phyloP scores from a whole-genome alignment of 2,113 vertebrate species.

The Chascanopsetta lugubris region DNA sequence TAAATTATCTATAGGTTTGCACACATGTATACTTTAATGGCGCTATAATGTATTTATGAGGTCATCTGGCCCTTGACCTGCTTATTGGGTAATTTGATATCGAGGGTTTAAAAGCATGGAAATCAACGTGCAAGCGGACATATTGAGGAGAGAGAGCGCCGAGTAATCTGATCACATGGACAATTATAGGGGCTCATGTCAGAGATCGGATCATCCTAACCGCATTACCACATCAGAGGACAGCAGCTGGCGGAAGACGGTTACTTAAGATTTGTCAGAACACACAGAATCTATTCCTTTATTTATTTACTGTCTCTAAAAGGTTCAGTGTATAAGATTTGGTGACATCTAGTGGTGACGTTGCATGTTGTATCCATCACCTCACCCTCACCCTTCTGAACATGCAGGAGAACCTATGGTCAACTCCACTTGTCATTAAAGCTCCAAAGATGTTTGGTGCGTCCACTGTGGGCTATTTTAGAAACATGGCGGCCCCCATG shows the following conservation, averaged over 20 bases:
- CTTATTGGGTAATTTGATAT: constrained; percentile 27
- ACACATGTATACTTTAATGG: constrained; percentile 22
- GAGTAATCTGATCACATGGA: constrained; percentile 23
- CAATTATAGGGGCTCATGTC: constrained; percentile 2
- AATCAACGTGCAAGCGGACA: constrained; percentile 21
- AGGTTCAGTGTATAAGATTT: too few species aligned
- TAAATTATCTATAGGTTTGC: background rate
- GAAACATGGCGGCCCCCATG: too few species aligned
- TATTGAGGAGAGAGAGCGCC: background rate
- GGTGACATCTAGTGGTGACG: too few species aligned
- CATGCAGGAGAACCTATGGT: too few species aligned
- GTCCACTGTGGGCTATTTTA: too few species aligned
- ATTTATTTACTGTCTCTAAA: too few species aligned
- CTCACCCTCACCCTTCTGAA: too few species aligned
- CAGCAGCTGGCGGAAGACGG: constrained; percentile 3
- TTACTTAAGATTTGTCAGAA: background rate
- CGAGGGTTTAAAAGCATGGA: constrained; percentile 10
- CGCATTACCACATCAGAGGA: background rate
- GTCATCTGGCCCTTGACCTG: background rate
- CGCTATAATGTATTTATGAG: constrained; percentile 35
- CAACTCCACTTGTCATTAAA: too few species aligned
- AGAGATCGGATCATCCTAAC: constrained; percentile 15
- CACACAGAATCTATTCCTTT: too few species aligned
- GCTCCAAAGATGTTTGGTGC: too few species aligned
- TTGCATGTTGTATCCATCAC: too few species aligned